These are phyloP conservation scores for Netelia inedita DNA, from an alignment of 2,888 invertebrate species.

Conservation along the genomic window DNA sequence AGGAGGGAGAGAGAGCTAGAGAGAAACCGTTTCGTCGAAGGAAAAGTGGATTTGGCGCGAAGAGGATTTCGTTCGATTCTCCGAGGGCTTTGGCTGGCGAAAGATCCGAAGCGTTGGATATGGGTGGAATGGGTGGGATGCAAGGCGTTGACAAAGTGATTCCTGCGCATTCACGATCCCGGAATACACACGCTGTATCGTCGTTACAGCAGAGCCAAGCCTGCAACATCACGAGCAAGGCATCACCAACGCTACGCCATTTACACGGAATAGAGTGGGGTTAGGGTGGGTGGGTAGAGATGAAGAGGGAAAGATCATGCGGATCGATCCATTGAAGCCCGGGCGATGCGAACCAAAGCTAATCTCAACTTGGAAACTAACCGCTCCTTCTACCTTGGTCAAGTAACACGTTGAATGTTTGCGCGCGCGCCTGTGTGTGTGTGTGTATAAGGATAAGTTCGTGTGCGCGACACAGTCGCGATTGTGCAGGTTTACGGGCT, in stretches of 20 bases:
- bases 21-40: slow-evolving; percentile 13
- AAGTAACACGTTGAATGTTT: neutral
- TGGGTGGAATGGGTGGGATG: neutral
- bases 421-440: neutral
- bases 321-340: slow-evolving; percentile 31
- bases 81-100: slow-evolving; percentile 52
- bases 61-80: slow-evolving; percentile 71
- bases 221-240: neutral
- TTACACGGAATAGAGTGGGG: too few species aligned
- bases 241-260: neutral
- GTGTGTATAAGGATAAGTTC: neutral
- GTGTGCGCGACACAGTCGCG: slow-evolving; percentile 37
- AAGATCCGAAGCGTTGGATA: slow-evolving; percentile 36
- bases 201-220: neutral
- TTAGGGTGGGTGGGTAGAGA: too few species aligned
- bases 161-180: slow-evolving; percentile 43
- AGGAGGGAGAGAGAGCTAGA: neutral
- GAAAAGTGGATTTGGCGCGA: slow-evolving; percentile 72
- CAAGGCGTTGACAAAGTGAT: slow-evolving; percentile 63
- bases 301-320: neutral
- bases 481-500: slow-evolving; percentile 69
- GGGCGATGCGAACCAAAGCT: neutral
- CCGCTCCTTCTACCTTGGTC: slow-evolving; percentile 3
- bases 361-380: slow-evolving; percentile 20
- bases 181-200: slow-evolving; percentile 9